Evolutionary conservation across 2,888 invertebrate species (phyloP).

Genomic region (Drosophila suboccidentalis): DNA sequence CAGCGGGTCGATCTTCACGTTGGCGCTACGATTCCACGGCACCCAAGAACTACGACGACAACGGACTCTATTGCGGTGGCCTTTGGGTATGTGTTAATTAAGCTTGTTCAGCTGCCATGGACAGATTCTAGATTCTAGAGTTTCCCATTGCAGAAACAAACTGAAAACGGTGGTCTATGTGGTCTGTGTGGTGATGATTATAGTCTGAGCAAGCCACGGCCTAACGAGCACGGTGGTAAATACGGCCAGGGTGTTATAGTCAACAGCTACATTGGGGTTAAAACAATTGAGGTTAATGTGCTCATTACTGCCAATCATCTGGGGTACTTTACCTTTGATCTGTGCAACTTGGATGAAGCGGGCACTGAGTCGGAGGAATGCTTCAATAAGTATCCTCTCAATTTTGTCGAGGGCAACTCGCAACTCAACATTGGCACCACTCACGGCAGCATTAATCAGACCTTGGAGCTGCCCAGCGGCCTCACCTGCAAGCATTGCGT

Average conservation of each 20-base stretch:
- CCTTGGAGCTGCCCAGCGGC: conserved; percentile 83
- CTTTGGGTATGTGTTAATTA: conserved; percentile 66
- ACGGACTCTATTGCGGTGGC: conserved; percentile 87
- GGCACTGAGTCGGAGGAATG: conserved; percentile 87
- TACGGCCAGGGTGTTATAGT: conserved; percentile 87
- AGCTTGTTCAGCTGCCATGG: no score
- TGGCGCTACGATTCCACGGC: conserved; percentile 86
- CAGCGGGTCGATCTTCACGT: conserved; percentile 87
- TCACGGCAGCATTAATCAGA: conserved; percentile 62
- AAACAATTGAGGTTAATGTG: conserved; percentile 75
- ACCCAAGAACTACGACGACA: conserved; percentile 87
- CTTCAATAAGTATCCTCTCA: conserved; percentile 85
- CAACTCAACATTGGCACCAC: conserved; percentile 61
- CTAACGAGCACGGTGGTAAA: conserved; percentile 87
- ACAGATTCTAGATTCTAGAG: neutral
- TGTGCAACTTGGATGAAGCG: conserved; percentile 86
- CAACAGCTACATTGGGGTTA: conserved; percentile 81
- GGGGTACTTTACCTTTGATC: conserved; percentile 86
- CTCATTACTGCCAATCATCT: conserved; percentile 86
- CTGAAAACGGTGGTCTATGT: conserved; percentile 85
- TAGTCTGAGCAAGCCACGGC: conserved; percentile 85
- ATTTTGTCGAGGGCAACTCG: conserved; percentile 76
- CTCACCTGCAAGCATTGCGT: conserved; percentile 87
- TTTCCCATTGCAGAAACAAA: conserved; percentile 82
- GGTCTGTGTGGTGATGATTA: conserved; percentile 87